A percentile compares a stretch with the other conserved stretches of the same genome.
phyloP scores from a whole-genome alignment of 2,888 invertebrate genomes.

The Tortrix viridana region DNA sequence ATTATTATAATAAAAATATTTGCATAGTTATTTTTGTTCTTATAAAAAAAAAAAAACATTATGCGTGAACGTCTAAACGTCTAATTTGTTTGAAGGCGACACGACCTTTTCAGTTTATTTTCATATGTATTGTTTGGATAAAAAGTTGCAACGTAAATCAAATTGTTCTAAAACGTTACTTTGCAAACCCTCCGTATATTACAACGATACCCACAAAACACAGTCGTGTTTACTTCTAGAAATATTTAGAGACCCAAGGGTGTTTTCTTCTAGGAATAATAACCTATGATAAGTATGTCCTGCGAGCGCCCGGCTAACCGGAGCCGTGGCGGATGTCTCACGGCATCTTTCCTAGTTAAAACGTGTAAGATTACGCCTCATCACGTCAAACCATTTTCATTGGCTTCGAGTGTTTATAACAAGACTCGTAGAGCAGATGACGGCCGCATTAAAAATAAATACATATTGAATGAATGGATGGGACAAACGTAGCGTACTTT shows the following conservation, averaged over 20 bases:
- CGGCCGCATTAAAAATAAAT: slow-evolving; percentile 43
- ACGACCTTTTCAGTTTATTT: too few relatives aligned
- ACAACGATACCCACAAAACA: neutral
- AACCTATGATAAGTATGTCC: neutral
- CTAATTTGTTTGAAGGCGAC: too few relatives aligned
- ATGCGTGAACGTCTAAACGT: too few relatives aligned
- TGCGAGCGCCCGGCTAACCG: neutral
- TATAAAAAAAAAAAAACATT: too few relatives aligned
- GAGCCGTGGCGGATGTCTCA: slow-evolving; percentile 1
- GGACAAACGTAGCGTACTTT: slow-evolving; percentile 32
- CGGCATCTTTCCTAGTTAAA: slow-evolving; percentile 18
- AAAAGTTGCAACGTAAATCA: too few relatives aligned
- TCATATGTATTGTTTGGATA: too few relatives aligned
- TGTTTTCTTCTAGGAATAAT: neutral
- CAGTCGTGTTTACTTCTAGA: neutral
- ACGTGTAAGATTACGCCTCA: slow-evolving; percentile 18
- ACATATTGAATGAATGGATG: slow-evolving; percentile 44
- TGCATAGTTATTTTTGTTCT: too few relatives aligned
- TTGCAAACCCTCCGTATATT: neutral
- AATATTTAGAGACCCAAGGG: too few relatives aligned
- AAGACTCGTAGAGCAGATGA: slow-evolving; percentile 40
- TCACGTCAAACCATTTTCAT: slow-evolving; percentile 31
- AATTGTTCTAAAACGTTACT: too few relatives aligned
- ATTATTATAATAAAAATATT: too few relatives aligned
- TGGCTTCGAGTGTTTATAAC: slow-evolving; percentile 38